These are phyloP conservation scores for Drosophila tsacasi DNA, from an alignment of 1,140 invertebrate species.

Conservation along the genomic window DNA sequence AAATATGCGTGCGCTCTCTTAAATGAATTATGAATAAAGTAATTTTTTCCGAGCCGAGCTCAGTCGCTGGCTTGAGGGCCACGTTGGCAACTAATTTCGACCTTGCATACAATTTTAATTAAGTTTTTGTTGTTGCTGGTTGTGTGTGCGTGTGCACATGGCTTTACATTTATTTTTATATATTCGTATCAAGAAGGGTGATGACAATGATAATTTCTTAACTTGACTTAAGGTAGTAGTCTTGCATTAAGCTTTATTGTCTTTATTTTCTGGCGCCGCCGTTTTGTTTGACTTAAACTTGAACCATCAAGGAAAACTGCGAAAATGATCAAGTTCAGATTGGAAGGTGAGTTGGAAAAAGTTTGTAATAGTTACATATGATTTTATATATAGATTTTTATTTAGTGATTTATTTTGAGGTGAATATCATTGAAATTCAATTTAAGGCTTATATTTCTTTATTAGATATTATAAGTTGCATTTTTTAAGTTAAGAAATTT, in stretches of 20 bases:
- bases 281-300: conserved; percentile 35
- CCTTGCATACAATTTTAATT: conserved; percentile 82
- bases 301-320: conserved; percentile 34
- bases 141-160: conserved; percentile 25
- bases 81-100: conserved; percentile 80
- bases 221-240: conserved; percentile 11
- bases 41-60: conserved; percentile 33
- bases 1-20: conserved; percentile 53
- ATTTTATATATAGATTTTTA: not conserved
- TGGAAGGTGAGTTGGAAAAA: conserved; percentile 7
- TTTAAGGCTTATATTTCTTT: not conserved
- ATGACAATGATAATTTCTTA: conserved; percentile 45
- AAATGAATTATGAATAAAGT: conserved; percentile 81
- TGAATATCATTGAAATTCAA: not conserved
- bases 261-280: not conserved
- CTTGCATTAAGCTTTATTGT: conserved; percentile 14
- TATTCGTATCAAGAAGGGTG: conserved; percentile 25
- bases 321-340: conserved; percentile 38
- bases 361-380: not conserved
- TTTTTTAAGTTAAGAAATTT: too few relatives aligned
- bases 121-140: conserved; percentile 47
- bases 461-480: not conserved
- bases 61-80: conserved; percentile 65
- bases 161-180: conserved; percentile 31
- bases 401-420: not conserved